These are phyloP conservation scores for Pimpla rufipes DNA, from an alignment of 2,888 invertebrate species.

Conservation along the genomic window DNA sequence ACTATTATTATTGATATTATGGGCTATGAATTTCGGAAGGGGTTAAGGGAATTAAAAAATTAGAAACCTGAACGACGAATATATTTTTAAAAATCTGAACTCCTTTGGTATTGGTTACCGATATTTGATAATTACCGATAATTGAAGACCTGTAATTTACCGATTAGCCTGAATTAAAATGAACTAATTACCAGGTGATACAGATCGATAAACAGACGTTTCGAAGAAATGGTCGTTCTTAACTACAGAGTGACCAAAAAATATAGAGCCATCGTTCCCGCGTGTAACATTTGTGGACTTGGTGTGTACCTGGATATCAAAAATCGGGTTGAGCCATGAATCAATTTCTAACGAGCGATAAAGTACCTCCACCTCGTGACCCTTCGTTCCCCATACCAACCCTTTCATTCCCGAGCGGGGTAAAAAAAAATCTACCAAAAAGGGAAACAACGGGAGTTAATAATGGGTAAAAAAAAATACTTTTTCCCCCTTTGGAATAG, in stretches of 20 bases:
- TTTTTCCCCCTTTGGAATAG: slow-evolving; percentile 39
- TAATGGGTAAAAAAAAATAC: slow-evolving; percentile 59
- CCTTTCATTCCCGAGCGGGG: slow-evolving; percentile 21
- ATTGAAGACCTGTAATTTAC: too few species aligned
- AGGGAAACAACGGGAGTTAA: slow-evolving; percentile 56
- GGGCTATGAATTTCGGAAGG: background rate
- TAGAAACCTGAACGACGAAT: slow-evolving; percentile 1
- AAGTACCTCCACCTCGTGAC: slow-evolving; percentile 35
- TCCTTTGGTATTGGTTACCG: too few species aligned
- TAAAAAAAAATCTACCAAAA: slow-evolving; percentile 53
- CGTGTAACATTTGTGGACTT: background rate
- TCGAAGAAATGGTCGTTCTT: background rate
- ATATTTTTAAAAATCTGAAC: too few species aligned
- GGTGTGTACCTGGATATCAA: slow-evolving; percentile 47
- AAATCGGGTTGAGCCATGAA: slow-evolving; percentile 57
- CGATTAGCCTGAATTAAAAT: too few species aligned
- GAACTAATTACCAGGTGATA: too few species aligned
- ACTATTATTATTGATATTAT: slow-evolving; percentile 50
- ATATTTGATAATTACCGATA: too few species aligned
- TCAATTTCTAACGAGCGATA: slow-evolving; percentile 64
- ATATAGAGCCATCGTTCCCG: background rate
- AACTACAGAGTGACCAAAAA: background rate
- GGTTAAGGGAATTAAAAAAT: slow-evolving; percentile 5
- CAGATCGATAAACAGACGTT: too few species aligned
- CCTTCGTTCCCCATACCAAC: slow-evolving; percentile 42